A percentile compares a stretch with the other conserved stretches of the same genome.
phyloP scores from a whole-genome alignment of 92 coral and sea anemone species.

The Actinernus sp. region DNA sequence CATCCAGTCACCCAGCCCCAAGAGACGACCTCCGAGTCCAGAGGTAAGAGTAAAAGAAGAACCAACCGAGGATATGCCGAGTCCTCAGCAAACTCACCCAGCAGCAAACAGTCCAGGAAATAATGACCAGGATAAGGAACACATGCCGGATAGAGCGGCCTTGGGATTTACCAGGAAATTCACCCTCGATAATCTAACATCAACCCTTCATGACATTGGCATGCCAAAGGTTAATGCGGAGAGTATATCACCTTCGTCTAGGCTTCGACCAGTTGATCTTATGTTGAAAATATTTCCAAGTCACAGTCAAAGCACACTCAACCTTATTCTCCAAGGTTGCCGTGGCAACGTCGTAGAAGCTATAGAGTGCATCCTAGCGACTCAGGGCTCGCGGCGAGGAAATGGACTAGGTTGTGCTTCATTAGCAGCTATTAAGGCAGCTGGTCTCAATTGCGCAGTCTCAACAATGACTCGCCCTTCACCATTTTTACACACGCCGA shows the following conservation, averaged over 20 bases:
- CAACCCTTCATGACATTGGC: conserved; percentile 8
- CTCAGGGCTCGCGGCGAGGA: conserved; percentile 41
- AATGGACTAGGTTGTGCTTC: conserved; percentile 5
- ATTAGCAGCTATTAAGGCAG: conserved; percentile 26
- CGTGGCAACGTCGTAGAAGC: conserved; percentile 91
- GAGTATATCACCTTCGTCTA: conserved; percentile 38
- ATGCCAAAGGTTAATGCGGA: conserved; percentile 49
- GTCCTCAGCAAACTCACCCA: conserved; percentile 3
- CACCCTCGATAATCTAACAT: neutral
- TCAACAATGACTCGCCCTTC: conserved; percentile 60
- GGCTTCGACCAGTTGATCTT: conserved; percentile 77
- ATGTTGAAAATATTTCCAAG: conserved; percentile 86
- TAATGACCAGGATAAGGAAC: conserved; percentile 15
- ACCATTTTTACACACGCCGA: conserved; percentile 63
- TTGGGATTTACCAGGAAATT: conserved; percentile 8
- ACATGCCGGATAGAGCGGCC: neutral
- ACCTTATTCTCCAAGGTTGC: conserved; percentile 83
- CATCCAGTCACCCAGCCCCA: conserved; percentile 57
- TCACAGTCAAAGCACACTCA: conserved; percentile 78
- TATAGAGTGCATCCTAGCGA: conserved; percentile 81
- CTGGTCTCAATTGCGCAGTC: conserved; percentile 50
- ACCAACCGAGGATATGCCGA: conserved; percentile 15
- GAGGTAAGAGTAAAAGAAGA: conserved; percentile 66
- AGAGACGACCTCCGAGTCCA: conserved; percentile 68
- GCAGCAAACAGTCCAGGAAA: neutral